Evolutionary conservation across 1,140 invertebrate genomes (phyloP).

Genomic region (Zophobas atratus): DNA sequence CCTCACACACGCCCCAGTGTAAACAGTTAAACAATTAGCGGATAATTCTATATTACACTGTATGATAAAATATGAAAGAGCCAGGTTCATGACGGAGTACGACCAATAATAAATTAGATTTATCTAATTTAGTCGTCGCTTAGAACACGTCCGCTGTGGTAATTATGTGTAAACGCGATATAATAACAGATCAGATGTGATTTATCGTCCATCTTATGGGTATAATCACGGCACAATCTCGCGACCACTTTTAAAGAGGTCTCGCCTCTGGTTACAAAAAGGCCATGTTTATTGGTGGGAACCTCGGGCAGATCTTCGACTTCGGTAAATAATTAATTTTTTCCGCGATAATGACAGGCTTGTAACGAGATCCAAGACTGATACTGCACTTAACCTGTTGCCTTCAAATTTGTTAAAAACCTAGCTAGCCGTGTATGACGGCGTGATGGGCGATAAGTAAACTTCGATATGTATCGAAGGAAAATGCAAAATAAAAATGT

Average conservation of each 20-base stretch:
- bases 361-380: not conserved
- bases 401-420: no score
- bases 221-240: conserved; percentile 36
- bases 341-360: conserved; percentile 1
- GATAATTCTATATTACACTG: not conserved
- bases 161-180: conserved; percentile 57
- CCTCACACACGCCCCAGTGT: not conserved
- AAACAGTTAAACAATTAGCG: conserved; percentile 1
- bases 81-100: not conserved
- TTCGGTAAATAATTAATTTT: conserved; percentile 26
- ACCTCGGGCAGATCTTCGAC: conserved; percentile 3
- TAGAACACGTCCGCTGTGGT: conserved; percentile 52
- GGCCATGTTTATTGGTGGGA: conserved; percentile 18
- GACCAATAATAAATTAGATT: conserved; percentile 43
- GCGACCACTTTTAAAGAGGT: conserved; percentile 25
- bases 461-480: no score
- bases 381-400: no score
- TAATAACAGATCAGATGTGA: conserved; percentile 55
- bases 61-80: not conserved
- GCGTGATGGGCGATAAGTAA: no score
- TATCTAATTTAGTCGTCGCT: conserved; percentile 54
- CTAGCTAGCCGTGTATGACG: no score
- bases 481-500: no score
- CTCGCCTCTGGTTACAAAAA: conserved; percentile 34
- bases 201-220: conserved; percentile 49